Evolutionary conservation across 2,888 invertebrate species (phyloP).

Genomic region (Amiota communis): DNA sequence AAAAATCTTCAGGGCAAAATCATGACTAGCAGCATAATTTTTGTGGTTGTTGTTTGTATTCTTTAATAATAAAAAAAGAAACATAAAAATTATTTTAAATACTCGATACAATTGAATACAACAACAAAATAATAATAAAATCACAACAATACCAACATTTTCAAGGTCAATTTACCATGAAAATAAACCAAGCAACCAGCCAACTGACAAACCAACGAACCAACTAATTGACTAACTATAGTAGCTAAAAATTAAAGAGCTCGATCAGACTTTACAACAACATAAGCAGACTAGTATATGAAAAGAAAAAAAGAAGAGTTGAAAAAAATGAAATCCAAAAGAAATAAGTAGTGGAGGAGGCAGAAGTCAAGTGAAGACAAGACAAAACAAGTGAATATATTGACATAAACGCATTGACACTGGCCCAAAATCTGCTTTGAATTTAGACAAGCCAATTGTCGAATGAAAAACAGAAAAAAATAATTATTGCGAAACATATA

Average conservation of each 20-base stretch:
- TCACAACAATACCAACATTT: slow-evolving; percentile 32
- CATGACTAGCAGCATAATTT: slow-evolving; percentile 55
- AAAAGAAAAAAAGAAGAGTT: neutral
- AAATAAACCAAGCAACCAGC: slow-evolving; percentile 14
- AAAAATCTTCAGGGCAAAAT: slow-evolving; percentile 36
- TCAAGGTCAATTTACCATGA: slow-evolving; percentile 56
- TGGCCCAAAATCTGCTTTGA: slow-evolving; percentile 55
- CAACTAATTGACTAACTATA: neutral
- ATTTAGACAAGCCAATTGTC: slow-evolving; percentile 46
- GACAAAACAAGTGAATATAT: slow-evolving; percentile 1
- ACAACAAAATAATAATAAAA: slow-evolving; percentile 48
- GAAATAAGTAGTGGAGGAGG: neutral
- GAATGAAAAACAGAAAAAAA: slow-evolving; percentile 35
- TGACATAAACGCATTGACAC: slow-evolving; percentile 50
- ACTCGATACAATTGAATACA: slow-evolving; percentile 57
- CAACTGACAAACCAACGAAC: slow-evolving; percentile 5
- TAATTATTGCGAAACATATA: slow-evolving; percentile 58
- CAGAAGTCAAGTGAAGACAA: slow-evolving; percentile 33
- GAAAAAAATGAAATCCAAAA: no score
- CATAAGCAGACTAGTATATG: slow-evolving; percentile 17
- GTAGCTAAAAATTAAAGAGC: no score
- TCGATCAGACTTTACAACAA: neutral
- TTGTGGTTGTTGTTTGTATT: neutral
- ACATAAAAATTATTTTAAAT: slow-evolving; percentile 29
- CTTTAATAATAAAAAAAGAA: slow-evolving; percentile 17